A percentile compares a stretch with the other conserved stretches of the same genome.
Conservation (phyloP, 2,888 invertebrate species). For the Halocaridina rubra region DNA sequence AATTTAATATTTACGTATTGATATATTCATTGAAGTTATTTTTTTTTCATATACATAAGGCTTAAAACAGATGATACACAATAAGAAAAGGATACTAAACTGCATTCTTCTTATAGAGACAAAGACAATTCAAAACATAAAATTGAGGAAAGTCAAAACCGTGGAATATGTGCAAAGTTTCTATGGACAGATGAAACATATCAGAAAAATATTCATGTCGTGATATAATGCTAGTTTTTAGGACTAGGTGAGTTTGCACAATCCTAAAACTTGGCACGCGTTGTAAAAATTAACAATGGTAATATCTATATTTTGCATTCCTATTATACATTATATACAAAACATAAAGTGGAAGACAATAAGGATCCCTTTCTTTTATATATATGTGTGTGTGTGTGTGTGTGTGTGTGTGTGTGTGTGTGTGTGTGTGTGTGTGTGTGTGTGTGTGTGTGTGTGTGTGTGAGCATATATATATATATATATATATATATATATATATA, state of each 20-base stretch:
- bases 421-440: neutral
- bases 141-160: neutral
- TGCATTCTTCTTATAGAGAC: neutral
- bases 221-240: slow-evolving; percentile 21
- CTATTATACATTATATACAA: slow-evolving; percentile 52
- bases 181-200: neutral
- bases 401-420: neutral
- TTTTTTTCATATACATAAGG: neutral
- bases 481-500: slow-evolving; percentile 1
- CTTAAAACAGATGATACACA: neutral
- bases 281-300: slow-evolving; percentile 48
- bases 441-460: neutral
- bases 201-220: neutral
- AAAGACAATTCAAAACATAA: neutral
- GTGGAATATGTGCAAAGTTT: neutral
- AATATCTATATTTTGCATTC: slow-evolving; percentile 41
- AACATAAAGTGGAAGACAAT: slow-evolving; percentile 48
- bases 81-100: neutral
- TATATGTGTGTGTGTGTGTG: neutral
- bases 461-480: neutral
- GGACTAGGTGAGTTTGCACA: slow-evolving; percentile 47
- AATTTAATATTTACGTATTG: neutral
- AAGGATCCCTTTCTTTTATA: slow-evolving; percentile 19
- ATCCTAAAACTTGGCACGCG: slow-evolving; percentile 51
- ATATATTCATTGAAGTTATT: neutral